Evolutionary conservation across 2,888 invertebrate species (phyloP).

Genomic region (Diaphora mendica): DNA sequence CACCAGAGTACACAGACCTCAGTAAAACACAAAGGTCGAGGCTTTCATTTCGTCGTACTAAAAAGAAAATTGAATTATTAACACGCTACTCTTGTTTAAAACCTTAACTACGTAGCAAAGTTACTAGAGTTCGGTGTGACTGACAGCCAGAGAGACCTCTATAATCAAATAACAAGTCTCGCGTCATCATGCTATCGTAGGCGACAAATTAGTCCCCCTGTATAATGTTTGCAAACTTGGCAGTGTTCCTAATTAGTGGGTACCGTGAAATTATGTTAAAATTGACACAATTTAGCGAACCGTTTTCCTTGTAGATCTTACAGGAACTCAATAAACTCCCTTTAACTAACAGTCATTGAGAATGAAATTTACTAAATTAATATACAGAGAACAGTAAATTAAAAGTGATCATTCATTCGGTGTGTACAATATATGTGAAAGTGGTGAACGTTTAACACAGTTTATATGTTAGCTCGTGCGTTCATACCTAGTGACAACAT

Average conservation of each 20-base stretch:
- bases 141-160: slow-evolving; percentile 34
- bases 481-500: not conserved
- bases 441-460: not conserved
- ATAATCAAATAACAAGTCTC: slow-evolving; percentile 54
- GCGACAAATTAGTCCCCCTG: slow-evolving; percentile 52
- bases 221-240: slow-evolving; percentile 65
- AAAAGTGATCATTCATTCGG: slow-evolving; percentile 19
- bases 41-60: slow-evolving; percentile 13
- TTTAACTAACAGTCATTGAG: not conserved
- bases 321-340: not conserved
- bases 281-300: slow-evolving; percentile 52
- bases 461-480: not conserved
- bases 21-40: slow-evolving; percentile 9
- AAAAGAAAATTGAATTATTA: slow-evolving; percentile 30
- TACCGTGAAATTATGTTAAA: slow-evolving; percentile 54
- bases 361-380: not conserved
- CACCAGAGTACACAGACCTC: slow-evolving; percentile 20
- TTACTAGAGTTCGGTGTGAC: slow-evolving; percentile 40
- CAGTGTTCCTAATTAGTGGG: slow-evolving; percentile 56
- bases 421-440: not conserved
- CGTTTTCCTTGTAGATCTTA: slow-evolving; percentile 20
- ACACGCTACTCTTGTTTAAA: slow-evolving; percentile 30
- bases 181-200: slow-evolving; percentile 50
- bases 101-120: slow-evolving; percentile 39
- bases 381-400: not conserved